These are phyloP conservation scores for Meliscaeva auricollis DNA, from an alignment of 2,888 invertebrate genomes.

Conservation along the genomic window DNA sequence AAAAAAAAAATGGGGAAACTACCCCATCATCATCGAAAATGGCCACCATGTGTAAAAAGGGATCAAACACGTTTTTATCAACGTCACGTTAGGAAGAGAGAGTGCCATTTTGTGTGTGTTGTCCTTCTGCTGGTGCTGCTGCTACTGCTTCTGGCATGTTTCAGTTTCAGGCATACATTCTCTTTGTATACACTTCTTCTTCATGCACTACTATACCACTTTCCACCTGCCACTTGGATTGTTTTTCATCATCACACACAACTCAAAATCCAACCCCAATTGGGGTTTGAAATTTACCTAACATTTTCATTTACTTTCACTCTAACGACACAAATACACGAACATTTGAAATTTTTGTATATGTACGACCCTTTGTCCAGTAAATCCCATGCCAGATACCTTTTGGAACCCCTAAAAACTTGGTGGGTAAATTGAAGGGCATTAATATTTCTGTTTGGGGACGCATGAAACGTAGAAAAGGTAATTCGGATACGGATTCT, in stretches of 20 bases:
- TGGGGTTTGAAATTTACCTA: slow-evolving; percentile 33
- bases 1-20: slow-evolving; percentile 20
- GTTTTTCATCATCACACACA: slow-evolving; percentile 33
- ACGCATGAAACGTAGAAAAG: slow-evolving; percentile 1
- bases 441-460: slow-evolving; percentile 63
- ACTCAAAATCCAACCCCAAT: slow-evolving; percentile 37
- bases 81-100: slow-evolving; percentile 45
- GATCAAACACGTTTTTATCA: slow-evolving; percentile 68
- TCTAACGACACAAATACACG: slow-evolving; percentile 18
- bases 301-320: slow-evolving; percentile 41
- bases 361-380: neutral
- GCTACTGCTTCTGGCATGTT: slow-evolving; percentile 15
- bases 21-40: slow-evolving; percentile 45
- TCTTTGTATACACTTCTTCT: slow-evolving; percentile 23
- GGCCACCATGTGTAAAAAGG: slow-evolving; percentile 56
- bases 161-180: slow-evolving; percentile 16
- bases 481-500: slow-evolving; percentile 38
- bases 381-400: neutral
- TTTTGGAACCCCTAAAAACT: slow-evolving; percentile 6
- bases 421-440: slow-evolving; percentile 61
- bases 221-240: slow-evolving; percentile 32
- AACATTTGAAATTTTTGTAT: too few relatives aligned
- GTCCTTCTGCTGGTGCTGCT: slow-evolving; percentile 6
- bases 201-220: slow-evolving; percentile 20
- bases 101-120: slow-evolving; percentile 39